A percentile compares a stretch with the other conserved stretches of the same genome.
phyloP scores from a whole-genome alignment of 2,113 vertebrate genomes.

The Machaerirhynchus nigripectus region DNA sequence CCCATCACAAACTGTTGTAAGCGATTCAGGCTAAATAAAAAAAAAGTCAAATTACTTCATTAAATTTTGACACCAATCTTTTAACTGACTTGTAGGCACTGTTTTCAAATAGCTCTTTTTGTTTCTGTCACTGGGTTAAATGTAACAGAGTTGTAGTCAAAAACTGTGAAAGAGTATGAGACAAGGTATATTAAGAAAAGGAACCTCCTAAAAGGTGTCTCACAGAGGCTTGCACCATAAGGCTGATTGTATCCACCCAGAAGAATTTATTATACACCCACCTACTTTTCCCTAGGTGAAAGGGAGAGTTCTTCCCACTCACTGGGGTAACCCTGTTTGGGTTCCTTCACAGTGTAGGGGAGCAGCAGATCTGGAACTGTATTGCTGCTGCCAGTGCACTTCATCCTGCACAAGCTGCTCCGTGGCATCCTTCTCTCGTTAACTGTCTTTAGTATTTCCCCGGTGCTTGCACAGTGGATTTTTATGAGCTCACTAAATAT shows the following conservation, averaged over 20 bases:
- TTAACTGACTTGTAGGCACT: neutral
- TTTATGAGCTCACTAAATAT: neutral
- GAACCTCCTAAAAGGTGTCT: neutral
- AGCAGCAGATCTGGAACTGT: neutral
- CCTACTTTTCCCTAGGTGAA: neutral
- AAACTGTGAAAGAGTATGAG: neutral
- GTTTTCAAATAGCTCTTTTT: neutral
- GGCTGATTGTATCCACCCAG: neutral
- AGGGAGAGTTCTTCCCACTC: neutral
- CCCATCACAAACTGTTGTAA: neutral
- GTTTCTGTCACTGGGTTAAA: neutral
- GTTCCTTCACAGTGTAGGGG: neutral
- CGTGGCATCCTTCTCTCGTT: neutral
- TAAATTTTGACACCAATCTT: neutral
- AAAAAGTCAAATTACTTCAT: neutral
- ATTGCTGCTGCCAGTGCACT: neutral
- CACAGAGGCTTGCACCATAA: accelerated
- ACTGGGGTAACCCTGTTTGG: neutral
- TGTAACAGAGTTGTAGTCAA: neutral
- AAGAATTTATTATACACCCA: neutral
- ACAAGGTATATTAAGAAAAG: neutral
- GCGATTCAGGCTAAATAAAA: neutral
- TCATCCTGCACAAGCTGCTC: neutral
- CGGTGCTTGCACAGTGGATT: neutral
- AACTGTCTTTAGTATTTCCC: neutral